Percentiles rank a stretch among this genome's conserved stretches.
Evolutionary conservation across 2,113 vertebrate species (phyloP).

Genomic region (Pelobates fuscus): DNA sequence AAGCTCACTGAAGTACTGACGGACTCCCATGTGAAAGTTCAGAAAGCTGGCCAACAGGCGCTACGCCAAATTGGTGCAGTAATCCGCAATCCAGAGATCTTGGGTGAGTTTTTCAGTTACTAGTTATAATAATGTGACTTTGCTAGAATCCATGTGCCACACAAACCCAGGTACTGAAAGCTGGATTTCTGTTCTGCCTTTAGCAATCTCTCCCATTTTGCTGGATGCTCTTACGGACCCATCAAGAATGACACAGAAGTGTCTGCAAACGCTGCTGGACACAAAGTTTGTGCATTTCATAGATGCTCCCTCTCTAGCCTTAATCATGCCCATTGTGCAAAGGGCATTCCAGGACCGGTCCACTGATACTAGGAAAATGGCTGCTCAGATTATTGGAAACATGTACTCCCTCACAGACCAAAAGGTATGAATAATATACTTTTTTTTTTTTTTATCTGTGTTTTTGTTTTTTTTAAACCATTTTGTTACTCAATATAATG

Average conservation of each 20-base stretch:
- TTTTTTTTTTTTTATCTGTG: not conserved
- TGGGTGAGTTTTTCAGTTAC: slow-evolving; percentile 72
- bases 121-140: not conserved
- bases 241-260: slow-evolving; percentile 89
- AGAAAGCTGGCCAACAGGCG: slow-evolving; percentile 96
- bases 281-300: slow-evolving; percentile 99
- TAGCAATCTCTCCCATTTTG: slow-evolving; percentile 92
- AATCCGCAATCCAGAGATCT: slow-evolving; percentile 96
- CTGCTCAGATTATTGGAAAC: slow-evolving; percentile 98
- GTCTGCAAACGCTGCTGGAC: slow-evolving; percentile 93
- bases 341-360: slow-evolving; percentile 97
- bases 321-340: slow-evolving; percentile 98
- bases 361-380: slow-evolving; percentile 98
- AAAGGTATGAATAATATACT: slow-evolving; percentile 73
- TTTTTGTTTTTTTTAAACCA: too few species aligned
- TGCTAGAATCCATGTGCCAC: too few species aligned
- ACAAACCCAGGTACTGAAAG: too few species aligned
- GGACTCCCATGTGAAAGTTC: slow-evolving; percentile 96
- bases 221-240: slow-evolving; percentile 95
- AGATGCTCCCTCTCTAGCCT: slow-evolving; percentile 91
- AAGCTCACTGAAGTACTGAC: slow-evolving; percentile 97
- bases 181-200: not conserved
- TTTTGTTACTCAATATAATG: too few species aligned
- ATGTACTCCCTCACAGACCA: slow-evolving; percentile 99
- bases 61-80: slow-evolving; percentile 94